A percentile compares a stretch with the other conserved stretches of the same genome.
phyloP scores from a whole-genome alignment of 2,797 vertebrate species.

The Cirrhinus molitorella region DNA sequence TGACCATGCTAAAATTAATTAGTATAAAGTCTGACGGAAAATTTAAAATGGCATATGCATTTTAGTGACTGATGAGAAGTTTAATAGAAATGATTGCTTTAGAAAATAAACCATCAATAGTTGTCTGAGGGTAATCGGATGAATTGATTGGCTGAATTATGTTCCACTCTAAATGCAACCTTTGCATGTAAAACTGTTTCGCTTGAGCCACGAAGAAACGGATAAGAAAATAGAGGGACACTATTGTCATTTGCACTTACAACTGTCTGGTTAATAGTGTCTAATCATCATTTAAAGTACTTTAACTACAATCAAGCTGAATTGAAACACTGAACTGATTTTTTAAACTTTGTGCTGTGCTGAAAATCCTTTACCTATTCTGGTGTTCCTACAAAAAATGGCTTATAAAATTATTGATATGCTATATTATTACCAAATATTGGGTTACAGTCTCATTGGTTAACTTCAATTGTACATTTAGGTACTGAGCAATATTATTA shows the following conservation, averaged over 20 bases:
- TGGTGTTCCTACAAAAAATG: not conserved
- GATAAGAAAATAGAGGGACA: not conserved
- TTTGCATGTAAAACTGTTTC: not conserved
- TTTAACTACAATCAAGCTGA: not conserved
- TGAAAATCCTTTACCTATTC: not conserved
- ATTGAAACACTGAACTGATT: not conserved
- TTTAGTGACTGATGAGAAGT: conserved; percentile 29
- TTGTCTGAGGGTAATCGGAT: conserved; percentile 15
- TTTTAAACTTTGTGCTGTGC: not conserved
- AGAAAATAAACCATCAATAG: conserved; percentile 33
- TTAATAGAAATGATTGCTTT: conserved; percentile 40
- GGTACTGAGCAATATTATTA: not conserved
- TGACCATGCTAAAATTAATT: not conserved
- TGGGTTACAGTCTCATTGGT: not conserved
- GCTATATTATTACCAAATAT: not conserved
- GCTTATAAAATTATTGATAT: not conserved
- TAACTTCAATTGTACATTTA: not conserved
- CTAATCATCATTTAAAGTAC: not conserved
- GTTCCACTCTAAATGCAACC: not conserved
- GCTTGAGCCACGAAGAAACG: not conserved
- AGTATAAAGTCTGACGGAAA: not conserved
- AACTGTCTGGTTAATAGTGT: not conserved
- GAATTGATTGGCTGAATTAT: conserved; percentile 33
- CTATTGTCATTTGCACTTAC: too few species aligned
- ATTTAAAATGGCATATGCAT: conserved; percentile 17